phyloP scores from a whole-genome alignment of 2,888 invertebrate species.

The Morpho achilles region DNA sequence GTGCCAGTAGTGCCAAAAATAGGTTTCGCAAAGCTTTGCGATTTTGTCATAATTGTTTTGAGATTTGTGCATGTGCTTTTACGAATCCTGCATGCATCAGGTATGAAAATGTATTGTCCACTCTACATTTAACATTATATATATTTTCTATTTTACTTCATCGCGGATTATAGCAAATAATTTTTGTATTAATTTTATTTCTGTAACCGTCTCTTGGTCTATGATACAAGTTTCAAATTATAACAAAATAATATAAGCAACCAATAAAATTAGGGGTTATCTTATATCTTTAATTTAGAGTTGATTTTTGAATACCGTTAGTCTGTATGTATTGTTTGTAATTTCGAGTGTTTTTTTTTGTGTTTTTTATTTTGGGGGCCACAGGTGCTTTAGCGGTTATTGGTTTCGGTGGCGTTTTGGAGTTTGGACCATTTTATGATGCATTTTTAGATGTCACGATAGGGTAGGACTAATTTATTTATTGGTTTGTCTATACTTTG shows the following conservation, averaged over 20 bases:
- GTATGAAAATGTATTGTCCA: too few species aligned
- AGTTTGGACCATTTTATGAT: slow-evolving; percentile 13
- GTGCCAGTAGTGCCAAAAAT: too few species aligned
- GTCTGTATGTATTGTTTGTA: slow-evolving; percentile 23
- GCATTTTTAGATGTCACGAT: slow-evolving; percentile 8
- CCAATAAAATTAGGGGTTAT: slow-evolving; percentile 6
- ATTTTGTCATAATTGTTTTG: too few species aligned
- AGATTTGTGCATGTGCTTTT: too few species aligned
- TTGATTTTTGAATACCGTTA: slow-evolving; percentile 13
- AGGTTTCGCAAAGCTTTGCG: too few species aligned
- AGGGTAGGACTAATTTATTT: slow-evolving; percentile 3
- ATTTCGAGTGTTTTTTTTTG: slow-evolving; percentile 21
- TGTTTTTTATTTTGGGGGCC: slow-evolving; percentile 27
- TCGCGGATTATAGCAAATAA: too few species aligned
- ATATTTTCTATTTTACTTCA: too few species aligned
- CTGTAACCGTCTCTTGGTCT: not conserved
- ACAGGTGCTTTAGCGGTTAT: slow-evolving; percentile 33
- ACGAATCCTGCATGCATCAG: too few species aligned
- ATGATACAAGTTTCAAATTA: slow-evolving; percentile 9
- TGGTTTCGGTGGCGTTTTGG: slow-evolving; percentile 26
- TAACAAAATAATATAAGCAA: slow-evolving; percentile 7
- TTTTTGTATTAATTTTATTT: too few species aligned
- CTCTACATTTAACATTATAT: too few species aligned
- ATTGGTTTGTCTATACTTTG: not conserved
- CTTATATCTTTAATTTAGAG: slow-evolving; percentile 1